These are phyloP conservation scores for Phalanger gymnotis DNA, from an alignment of 2,797 vertebrate genomes.

Conservation along the genomic window DNA sequence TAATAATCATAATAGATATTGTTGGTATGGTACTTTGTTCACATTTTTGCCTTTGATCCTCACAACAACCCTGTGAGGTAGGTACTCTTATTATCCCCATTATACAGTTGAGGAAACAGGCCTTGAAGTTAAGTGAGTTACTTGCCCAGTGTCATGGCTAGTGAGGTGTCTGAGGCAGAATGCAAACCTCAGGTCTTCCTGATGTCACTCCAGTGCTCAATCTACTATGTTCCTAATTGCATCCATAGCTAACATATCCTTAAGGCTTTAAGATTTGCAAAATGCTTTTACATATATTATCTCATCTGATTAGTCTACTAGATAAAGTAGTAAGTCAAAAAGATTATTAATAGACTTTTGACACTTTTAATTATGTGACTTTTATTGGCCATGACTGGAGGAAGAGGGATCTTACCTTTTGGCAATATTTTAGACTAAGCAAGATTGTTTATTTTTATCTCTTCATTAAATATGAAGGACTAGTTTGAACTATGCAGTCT, in stretches of 20 bases:
- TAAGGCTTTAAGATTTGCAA: neutral
- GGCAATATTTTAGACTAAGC: conserved; percentile 1
- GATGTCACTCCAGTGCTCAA: neutral
- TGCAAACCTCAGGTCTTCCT: neutral
- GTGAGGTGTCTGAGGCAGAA: neutral
- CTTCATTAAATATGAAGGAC: neutral
- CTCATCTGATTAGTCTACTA: neutral
- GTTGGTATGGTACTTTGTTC: neutral
- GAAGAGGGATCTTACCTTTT: conserved; percentile 33
- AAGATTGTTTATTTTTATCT: neutral
- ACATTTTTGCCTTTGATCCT: neutral
- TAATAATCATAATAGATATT: neutral
- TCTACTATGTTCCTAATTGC: neutral
- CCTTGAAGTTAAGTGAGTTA: too few relatives aligned
- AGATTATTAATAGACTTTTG: neutral
- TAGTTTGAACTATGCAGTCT: neutral
- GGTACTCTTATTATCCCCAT: neutral
- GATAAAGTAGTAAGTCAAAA: neutral
- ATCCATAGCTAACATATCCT: neutral
- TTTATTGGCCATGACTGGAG: neutral
- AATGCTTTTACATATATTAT: neutral
- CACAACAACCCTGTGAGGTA: neutral
- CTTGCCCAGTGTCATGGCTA: neutral
- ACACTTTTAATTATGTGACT: neutral
- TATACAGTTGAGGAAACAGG: neutral